Evolutionary conservation across 1,140 invertebrate species (phyloP).

Genomic region (Cheumatopsyche charites): DNA sequence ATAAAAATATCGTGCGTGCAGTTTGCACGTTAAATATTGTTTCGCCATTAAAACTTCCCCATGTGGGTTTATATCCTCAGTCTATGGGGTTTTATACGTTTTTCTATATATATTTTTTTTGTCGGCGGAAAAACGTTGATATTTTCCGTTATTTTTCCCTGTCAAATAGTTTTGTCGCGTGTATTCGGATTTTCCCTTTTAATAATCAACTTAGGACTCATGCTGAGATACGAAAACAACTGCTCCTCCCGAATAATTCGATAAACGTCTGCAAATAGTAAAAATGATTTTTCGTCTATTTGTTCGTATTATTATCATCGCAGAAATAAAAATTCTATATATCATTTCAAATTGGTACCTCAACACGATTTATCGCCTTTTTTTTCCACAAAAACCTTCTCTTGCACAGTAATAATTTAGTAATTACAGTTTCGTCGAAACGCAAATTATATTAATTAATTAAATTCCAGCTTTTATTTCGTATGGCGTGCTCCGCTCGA

Average conservation of each 20-base stretch:
- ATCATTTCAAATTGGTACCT: too few relatives aligned
- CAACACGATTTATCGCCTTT: too few relatives aligned
- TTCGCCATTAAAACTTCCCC: constrained; percentile 7
- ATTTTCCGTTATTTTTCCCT: constrained; percentile 3
- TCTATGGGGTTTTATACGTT: neutral
- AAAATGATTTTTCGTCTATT: neutral
- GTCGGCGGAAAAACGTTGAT: neutral
- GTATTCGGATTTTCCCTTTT: constrained; percentile 8
- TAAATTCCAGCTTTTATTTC: too few relatives aligned
- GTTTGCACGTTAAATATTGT: constrained; percentile 6
- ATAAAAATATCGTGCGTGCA: constrained; percentile 7
- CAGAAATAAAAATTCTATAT: too few relatives aligned
- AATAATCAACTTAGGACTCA: constrained; percentile 18
- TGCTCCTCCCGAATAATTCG: constrained; percentile 17
- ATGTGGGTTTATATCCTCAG: neutral
- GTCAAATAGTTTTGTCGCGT: constrained; percentile 25
- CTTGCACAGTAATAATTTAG: too few relatives aligned
- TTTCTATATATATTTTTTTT: neutral
- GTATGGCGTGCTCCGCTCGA: too few relatives aligned
- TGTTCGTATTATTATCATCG: too few relatives aligned
- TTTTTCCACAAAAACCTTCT: too few relatives aligned
- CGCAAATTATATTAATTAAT: too few relatives aligned
- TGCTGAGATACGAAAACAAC: constrained; percentile 27
- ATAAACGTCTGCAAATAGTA: constrained; percentile 3
- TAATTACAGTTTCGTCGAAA: too few relatives aligned